A percentile compares a stretch with the other conserved stretches of the same genome.
Conservation (phyloP, 2,797 vertebrate genomes). For the Perodicticus potto region DNA sequence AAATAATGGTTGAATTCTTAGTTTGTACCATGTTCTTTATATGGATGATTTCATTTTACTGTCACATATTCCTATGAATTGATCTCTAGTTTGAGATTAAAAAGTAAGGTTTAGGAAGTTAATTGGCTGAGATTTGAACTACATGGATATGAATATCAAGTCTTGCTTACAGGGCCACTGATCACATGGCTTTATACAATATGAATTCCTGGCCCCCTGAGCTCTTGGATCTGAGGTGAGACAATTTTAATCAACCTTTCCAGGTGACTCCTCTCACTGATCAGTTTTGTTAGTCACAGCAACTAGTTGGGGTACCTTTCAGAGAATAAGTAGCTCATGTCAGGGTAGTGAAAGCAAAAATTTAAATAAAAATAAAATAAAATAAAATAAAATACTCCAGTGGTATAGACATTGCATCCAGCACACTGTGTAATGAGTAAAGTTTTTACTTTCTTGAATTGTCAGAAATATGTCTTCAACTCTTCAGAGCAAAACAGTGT, state of each 20-base stretch:
- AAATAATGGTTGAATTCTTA: neutral
- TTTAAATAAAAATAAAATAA: neutral
- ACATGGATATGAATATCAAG: neutral
- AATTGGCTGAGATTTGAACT: neutral
- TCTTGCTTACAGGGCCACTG: neutral
- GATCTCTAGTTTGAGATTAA: neutral
- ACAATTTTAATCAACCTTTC: constrained; percentile 19
- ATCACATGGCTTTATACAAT: rapidly evolving
- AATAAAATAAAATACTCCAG: neutral
- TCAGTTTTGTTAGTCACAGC: neutral
- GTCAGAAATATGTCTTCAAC: neutral
- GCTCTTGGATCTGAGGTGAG: neutral
- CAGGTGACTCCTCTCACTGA: neutral
- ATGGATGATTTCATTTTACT: neutral
- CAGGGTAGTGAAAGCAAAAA: neutral
- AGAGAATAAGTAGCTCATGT: neutral
- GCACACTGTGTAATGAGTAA: neutral
- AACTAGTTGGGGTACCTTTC: neutral
- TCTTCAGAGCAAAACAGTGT: neutral
- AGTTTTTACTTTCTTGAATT: constrained; percentile 29
- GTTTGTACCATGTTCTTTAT: neutral
- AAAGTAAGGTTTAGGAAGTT: neutral
- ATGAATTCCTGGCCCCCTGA: neutral
- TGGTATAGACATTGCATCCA: constrained; percentile 22
- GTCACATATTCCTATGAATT: neutral